Base-by-base conservation (phyloP, 2,888 invertebrate genomes). In the Panopea generosa region DNA sequence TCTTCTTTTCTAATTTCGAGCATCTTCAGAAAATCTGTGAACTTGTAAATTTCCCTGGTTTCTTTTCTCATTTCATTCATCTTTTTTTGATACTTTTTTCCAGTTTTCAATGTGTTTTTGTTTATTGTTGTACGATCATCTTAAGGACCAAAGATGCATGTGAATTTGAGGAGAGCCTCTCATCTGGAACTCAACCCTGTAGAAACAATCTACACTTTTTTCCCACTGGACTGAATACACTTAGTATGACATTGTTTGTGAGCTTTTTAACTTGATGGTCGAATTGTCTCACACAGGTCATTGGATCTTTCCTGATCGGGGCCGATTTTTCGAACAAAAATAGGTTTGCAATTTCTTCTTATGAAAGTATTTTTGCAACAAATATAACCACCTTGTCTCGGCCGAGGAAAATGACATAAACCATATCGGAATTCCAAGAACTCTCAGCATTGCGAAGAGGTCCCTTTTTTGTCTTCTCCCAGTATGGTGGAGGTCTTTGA, bases 401-500 rank as follows among this genome's bases (percentile, higher is more conserved):
- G 84, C 82, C 16, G 82, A 77, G 14, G 82, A 82, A 6, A 84
- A 52, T 2, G 82, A 70, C 4, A 71, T 11, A 59, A 84, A 86
- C 24, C 70, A 84, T 2, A 82, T 84, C 2, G 71, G 38, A 40
- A 53, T 29, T 40, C 77, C 77, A n/a, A 53, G 29, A n/a, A 26
- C n/a, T 2, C 26, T 2, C 6, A 53, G 24, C 14, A 53, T 16
- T 9, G 53, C 53, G 27, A 52, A 52, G 2, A 52, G 26, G 26
- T 53, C n/a, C 4, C 24, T 53, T 27, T 53, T 53, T 26, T n/a
- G 20, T 18, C 4, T 45, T 45, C 16, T 45, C 45, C 45, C 71
- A 84, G 40, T 82, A 83, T 27, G 79, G 75, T 11, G 84, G 87
- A 83, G 40, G 16, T 43, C 70, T n/a, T 55, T 29, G n/a, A 82